Base-by-base conservation (phyloP, 2,888 invertebrate genomes). In the Pharmacophagus antenor region DNA sequence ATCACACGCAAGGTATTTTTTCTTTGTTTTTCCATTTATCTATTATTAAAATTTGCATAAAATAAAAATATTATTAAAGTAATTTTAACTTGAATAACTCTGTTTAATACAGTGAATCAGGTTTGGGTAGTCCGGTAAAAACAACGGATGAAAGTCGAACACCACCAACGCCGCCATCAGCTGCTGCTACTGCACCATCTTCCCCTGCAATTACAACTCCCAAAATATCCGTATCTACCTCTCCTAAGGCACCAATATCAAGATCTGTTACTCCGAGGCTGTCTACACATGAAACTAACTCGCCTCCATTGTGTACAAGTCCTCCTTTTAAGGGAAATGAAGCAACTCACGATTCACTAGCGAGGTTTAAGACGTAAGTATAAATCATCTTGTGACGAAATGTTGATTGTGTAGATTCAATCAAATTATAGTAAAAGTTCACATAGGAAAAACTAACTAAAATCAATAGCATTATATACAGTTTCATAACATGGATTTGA, bases 311-410 rank as follows among this genome's bases (percentile, higher is more conserved):
- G 3, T 91, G 88, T 71, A 84, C 80, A 56, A 90, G 88, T 63
- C 89, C 89, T 1, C 87, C 82, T 4, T 73, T 77, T 17, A 86
- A 79, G 63, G 85, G 85, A 56, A 77, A 79, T 52, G 82, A 80
- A 49, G 79, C 88, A 1, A 76, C 84, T 8, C 79, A 80, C 41
- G 91, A 91, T 60, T 86, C 90, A 1, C 83, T 91, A 62, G 81
- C 81, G 10, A 74, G 85, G 54, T 91, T 91, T 64, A 91, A 91
- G 79, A 89, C 89, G 91, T 91, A 74, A 85, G 90, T 82, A 67
- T 50, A 23, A 54, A 57, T 56, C 23, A 50, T 53, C 62, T 44
- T 49, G n/a, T 58, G 2, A 44, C 18, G 27, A 18, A 18, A n/a
- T 17, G 17, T 42, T 7, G 4, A 2, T n/a, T 44, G 18, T 10